A percentile compares a stretch with the other conserved stretches of the same genome.
Evolutionary conservation across 2,113 vertebrate genomes (phyloP).

Genomic region (Tupaia tana): DNA sequence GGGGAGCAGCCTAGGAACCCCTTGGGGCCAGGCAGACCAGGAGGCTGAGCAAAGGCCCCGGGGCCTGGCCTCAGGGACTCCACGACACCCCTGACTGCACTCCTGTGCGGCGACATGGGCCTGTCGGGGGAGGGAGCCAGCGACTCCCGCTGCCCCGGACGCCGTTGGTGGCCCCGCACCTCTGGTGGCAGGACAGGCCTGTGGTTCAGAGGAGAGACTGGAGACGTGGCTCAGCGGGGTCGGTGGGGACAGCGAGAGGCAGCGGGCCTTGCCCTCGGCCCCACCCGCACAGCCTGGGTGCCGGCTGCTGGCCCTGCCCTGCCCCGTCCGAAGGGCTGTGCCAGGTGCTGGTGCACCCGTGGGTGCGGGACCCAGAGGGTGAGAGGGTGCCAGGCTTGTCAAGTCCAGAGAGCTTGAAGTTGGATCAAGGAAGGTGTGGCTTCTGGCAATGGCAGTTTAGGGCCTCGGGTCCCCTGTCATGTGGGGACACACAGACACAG

Average conservation of each 20-base stretch:
- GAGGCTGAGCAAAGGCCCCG: too few species aligned
- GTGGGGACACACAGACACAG: too few species aligned
- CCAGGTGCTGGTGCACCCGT: rapidly evolving
- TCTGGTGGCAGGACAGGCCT: rapidly evolving
- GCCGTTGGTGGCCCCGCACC: too few species aligned
- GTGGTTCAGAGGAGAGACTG: neutral
- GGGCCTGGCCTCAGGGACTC: too few species aligned
- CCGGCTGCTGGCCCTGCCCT: neutral
- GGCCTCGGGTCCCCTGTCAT: rapidly evolving
- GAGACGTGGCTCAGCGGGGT: neutral
- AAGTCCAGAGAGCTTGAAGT: neutral
- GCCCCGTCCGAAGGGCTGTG: rapidly evolving
- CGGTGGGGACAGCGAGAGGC: neutral
- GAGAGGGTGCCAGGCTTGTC: neutral
- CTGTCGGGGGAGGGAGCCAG: neutral
- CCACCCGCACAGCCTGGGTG: neutral
- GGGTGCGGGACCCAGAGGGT: neutral
- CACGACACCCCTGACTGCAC: too few species aligned
- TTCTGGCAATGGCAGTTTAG: neutral
- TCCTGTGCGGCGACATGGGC: neutral
- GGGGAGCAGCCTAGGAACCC: neutral
- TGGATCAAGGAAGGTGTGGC: neutral
- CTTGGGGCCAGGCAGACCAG: rapidly evolving
- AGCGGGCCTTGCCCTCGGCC: rapidly evolving
- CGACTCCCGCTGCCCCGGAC: too few species aligned